Evolutionary conservation across 2,888 invertebrate genomes (phyloP).

Genomic region (Yponomeuta cagnagella): DNA sequence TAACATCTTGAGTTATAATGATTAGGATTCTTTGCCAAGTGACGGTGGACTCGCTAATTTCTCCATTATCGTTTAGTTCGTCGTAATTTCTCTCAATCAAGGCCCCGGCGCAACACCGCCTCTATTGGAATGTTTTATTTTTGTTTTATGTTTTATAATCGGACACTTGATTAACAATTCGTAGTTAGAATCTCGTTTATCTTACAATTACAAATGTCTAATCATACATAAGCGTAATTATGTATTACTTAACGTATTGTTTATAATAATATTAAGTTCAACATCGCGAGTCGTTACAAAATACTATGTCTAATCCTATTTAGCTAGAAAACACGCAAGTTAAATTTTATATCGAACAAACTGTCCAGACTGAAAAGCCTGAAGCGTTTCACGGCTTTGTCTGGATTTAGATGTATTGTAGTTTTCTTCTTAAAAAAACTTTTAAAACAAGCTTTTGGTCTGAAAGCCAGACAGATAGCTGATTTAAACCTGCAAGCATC

Average conservation of each 20-base stretch:
- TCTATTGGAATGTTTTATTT: background rate
- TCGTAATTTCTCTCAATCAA: constrained; percentile 14
- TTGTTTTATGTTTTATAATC: too few relatives aligned
- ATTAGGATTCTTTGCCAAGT: constrained; percentile 74
- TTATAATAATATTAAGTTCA: too few relatives aligned
- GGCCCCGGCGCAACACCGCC: background rate
- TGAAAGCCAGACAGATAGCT: background rate
- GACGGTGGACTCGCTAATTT: constrained; percentile 66
- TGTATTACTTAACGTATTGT: background rate
- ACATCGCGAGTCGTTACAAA: too few relatives aligned
- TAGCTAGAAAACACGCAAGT: background rate
- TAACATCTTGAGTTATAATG: constrained; percentile 75
- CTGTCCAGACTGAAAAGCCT: background rate
- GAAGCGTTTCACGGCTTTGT: background rate
- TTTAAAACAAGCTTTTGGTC: background rate
- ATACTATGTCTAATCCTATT: too few relatives aligned
- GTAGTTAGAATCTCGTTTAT: too few relatives aligned
- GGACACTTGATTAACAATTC: too few relatives aligned
- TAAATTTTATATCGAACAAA: background rate
- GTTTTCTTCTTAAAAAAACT: background rate
- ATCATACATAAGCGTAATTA: too few relatives aligned
- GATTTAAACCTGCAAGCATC: too few relatives aligned
- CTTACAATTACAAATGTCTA: too few relatives aligned
- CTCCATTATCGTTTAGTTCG: constrained; percentile 54
- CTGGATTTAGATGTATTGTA: background rate